Evolutionary conservation across 2,797 vertebrate species (phyloP), one percentile per base, ranked within the genome.

Genomic region (Liasis olivaceus): DNA sequence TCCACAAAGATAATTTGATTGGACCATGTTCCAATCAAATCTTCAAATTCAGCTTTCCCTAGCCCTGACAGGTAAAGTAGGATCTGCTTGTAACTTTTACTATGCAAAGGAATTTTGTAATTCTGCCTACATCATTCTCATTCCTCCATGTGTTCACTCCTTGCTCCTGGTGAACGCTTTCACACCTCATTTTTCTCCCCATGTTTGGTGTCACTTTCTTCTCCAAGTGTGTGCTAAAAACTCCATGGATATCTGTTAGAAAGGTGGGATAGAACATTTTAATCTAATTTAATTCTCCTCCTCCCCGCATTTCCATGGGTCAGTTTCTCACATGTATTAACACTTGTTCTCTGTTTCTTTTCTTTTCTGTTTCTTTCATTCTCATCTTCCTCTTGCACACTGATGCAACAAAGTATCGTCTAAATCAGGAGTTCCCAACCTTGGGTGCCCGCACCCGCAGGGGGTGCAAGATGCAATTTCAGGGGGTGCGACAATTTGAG

Each of bases 141-240:
- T 89, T 56, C 63, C 69, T 59, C 8, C 47, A 6, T 64, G 0
- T 26, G 2, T 90, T 47, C 11, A 14, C 89, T 85, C 13, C 7
- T 42, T 81, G 31, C 64, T 94, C 17, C 20, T 94, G 94, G 47
- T 92, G 1, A 62, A 59, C 54, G 93, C 95, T 89, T 5, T 42
- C 77, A 90, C 63, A 92, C 87, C 88, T 93, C 5, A 0, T n/a
- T 89, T 64, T 54, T 31, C 5, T 22, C 56, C 4, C 5, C 6
- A 3, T 20, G 51, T 72, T 56, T 28, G 22, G 3, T 69, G 28
- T 31, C 51, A 58, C 51, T 9, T 56, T 31, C 88, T 56, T 54
- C 42, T 69, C 24, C 36, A 63, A 28, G 87, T 66, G 28, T 69
- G 60, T 72, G 88, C 17, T 36, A 36, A 89, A 89, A 3, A 31